Evolutionary conservation across 2,113 vertebrate species (phyloP), one percentile per base, ranked within the genome.

Genomic region (Seriola rivoliana): DNA sequence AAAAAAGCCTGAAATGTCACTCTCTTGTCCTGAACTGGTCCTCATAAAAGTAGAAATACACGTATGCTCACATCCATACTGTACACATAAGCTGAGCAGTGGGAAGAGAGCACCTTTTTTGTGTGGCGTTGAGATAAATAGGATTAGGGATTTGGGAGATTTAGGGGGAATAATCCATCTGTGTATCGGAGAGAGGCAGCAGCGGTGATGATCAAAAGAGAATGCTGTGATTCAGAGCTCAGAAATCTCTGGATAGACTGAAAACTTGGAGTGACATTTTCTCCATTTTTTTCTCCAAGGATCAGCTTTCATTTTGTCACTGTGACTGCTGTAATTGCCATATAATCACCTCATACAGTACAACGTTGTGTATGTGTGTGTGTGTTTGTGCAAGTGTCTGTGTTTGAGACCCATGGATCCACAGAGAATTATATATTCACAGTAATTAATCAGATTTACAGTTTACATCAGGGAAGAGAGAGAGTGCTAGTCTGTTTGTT

Each of bases 101-200:
- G 90, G 87, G 85, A 86, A 90, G 85, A 91, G 90, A 85, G 84
- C 85, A 89, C 87, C 84, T 91, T 90, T 91, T 93, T 85, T 92
- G 86, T 92, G 90, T 92, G 85, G 89, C 68, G 86, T 90, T 80
- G 91, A 88, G 90, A 94, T 94, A 93, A 94, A 94, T 93, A 93
- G 93, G 93, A 94, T 94, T 94, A 93, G 82, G 93, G 94, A 92
- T 94, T 94, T 93, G 90, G 87, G 91, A 92, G 93, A 93, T 94
- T 94, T 92, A 93, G 87, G 23, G 52, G 79, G 80, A 94, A 92
- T 94, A 94, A 94, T 94, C 93, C 93, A 44, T 80, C 88, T 87
- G 90, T 88, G 85, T 91, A 93, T 93, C 89, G 40, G 91, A 91
- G 89, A 90, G 91, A 91, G 87, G 85, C 83, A 88, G 92, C 82